Evolutionary conservation across 1,140 invertebrate species (phyloP).

Genomic region (Apis dorsata): DNA sequence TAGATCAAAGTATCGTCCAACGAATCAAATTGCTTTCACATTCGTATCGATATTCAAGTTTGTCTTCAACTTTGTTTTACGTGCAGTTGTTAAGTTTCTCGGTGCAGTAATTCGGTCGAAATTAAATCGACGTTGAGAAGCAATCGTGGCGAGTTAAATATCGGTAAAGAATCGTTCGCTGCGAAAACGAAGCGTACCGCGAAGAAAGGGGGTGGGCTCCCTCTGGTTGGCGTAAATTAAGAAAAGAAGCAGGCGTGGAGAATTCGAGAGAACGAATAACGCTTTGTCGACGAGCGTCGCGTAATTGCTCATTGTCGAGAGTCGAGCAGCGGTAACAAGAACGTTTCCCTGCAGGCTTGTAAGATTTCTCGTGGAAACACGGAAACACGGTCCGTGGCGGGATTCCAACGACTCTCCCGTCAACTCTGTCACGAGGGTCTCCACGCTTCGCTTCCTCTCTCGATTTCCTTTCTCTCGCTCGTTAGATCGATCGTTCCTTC

Average conservation of each 20-base stretch:
- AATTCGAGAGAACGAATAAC: constrained; percentile 48
- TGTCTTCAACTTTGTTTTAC: not conserved
- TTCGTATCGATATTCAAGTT: not conserved
- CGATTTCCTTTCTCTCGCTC: constrained; percentile 34
- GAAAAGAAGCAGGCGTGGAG: not conserved
- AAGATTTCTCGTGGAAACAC: constrained; percentile 59
- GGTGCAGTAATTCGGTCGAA: not conserved
- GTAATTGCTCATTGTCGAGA: constrained; percentile 60
- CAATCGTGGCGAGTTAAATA: not conserved
- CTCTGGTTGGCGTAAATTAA: constrained; percentile 37
- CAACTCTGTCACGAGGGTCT: constrained; percentile 42
- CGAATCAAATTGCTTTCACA: not conserved
- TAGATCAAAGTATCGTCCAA: not conserved
- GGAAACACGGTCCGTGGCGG: constrained; percentile 21
- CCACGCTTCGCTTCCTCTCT: constrained; percentile 33
- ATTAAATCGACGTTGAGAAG: not conserved
- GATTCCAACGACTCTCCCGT: not conserved
- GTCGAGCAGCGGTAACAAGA: constrained; percentile 31
- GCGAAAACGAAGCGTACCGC: too few relatives aligned
- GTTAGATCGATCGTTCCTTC: constrained; percentile 30
- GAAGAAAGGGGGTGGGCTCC: too few relatives aligned
- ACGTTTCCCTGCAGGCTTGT: constrained; percentile 47
- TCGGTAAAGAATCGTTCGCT: not conserved
- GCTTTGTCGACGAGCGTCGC: constrained; percentile 29
- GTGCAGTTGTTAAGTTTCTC: not conserved